Evolutionary conservation across 2,113 vertebrate species (phyloP).

Genomic region (Butorides virescens): DNA sequence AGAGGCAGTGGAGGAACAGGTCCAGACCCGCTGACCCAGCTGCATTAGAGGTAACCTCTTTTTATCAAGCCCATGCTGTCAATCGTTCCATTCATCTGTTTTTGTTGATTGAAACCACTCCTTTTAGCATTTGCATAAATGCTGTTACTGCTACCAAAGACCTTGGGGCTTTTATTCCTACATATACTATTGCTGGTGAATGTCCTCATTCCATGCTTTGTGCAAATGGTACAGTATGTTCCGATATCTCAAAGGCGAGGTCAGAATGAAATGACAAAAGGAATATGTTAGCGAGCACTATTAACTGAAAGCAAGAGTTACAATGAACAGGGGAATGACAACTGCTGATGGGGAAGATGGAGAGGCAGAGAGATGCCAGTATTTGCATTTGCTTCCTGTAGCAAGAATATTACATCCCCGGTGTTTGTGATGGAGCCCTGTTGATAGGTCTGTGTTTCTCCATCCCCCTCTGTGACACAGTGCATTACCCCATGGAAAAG

Average conservation of each 20-base stretch:
- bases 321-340: neutral
- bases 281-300: neutral
- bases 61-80: neutral
- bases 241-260: conserved; percentile 25
- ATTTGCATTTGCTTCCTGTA: neutral
- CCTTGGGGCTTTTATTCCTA: conserved; percentile 19
- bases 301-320: neutral
- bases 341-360: neutral
- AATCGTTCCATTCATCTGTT: neutral
- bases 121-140: conserved; percentile 39
- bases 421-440: neutral
- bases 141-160: neutral
- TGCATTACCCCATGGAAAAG: fast-evolving
- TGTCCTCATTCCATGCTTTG: neutral
- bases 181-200: neutral
- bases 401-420: neutral
- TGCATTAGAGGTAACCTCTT: neutral
- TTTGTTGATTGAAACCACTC: conserved; percentile 9
- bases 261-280: conserved; percentile 1
- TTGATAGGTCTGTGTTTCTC: neutral
- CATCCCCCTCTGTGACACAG: neutral
- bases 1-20: neutral
- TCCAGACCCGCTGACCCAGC: neutral
- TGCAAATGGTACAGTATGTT: neutral
- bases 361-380: neutral